phyloP scores from a whole-genome alignment of 1,140 invertebrate genomes.

The Cydia pomonella region DNA sequence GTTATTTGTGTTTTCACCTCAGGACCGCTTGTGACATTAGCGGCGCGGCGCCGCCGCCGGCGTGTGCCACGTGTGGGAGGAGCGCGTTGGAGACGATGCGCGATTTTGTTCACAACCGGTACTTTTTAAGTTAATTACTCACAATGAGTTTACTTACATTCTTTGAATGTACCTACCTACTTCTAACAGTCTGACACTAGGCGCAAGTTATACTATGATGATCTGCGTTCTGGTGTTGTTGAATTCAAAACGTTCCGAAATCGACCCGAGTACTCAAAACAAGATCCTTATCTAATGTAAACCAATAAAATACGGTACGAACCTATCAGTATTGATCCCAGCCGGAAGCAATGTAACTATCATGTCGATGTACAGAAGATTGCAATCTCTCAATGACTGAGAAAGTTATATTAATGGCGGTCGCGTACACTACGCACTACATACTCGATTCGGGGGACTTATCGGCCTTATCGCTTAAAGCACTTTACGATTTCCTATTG shows the following conservation, averaged over 20 bases:
- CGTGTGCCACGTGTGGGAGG: background rate
- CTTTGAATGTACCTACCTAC: too few relatives aligned
- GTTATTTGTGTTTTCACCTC: constrained; percentile 30
- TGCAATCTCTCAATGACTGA: constrained; percentile 17
- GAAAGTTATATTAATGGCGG: constrained; percentile 8
- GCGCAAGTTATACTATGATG: too few relatives aligned
- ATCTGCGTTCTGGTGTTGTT: too few relatives aligned
- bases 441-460: background rate
- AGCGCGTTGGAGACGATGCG: background rate
- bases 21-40: constrained; percentile 17
- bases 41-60: too few relatives aligned
- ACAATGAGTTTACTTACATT: too few relatives aligned
- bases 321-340: background rate
- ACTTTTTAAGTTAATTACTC: background rate
- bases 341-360: background rate
- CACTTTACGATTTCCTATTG: background rate
- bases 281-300: constrained; percentile 9
- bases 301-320: background rate
- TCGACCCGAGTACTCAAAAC: background rate
- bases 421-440: background rate
- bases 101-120: background rate
- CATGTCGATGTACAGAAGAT: constrained; percentile 1
- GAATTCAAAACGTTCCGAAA: background rate
- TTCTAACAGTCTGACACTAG: too few relatives aligned
- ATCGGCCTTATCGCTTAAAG: background rate